Percentiles rank a stretch among this genome's conserved stretches.
Evolutionary conservation across 2,888 invertebrate genomes (phyloP).

Genomic region (Aleiodes alternator): DNA sequence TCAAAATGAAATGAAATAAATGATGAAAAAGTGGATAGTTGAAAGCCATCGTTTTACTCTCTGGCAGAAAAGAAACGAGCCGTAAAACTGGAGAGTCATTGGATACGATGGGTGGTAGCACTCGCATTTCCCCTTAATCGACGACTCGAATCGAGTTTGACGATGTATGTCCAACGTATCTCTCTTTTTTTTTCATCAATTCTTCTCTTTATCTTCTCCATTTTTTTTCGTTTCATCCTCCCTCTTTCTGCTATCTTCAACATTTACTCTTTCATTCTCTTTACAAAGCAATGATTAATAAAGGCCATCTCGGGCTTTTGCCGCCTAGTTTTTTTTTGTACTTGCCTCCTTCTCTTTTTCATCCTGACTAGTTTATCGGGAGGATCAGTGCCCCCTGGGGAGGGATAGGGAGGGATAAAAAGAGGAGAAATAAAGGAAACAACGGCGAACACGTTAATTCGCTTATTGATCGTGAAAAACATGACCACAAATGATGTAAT

Average conservation of each 20-base stretch:
- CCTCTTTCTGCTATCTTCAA: constrained; percentile 22
- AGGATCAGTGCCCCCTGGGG: constrained; percentile 41
- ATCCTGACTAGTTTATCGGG: constrained; percentile 17
- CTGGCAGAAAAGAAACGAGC: constrained; percentile 44
- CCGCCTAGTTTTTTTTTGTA: background rate
- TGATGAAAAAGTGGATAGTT: background rate
- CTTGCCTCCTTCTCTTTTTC: constrained; percentile 9
- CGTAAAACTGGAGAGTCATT: constrained; percentile 61
- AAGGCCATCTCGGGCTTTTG: constrained; percentile 33
- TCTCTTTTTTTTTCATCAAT: constrained; percentile 7
- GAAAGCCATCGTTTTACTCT: constrained; percentile 17
- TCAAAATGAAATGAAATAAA: background rate
- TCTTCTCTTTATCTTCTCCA: background rate
- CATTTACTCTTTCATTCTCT: constrained; percentile 36
- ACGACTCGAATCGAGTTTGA: constrained; percentile 45
- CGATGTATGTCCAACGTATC: constrained; percentile 30
- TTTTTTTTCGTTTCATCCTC: background rate
- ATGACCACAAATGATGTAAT: constrained; percentile 22
- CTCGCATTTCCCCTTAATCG: constrained; percentile 49
- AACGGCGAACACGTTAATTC: constrained; percentile 30
- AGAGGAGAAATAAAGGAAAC: constrained; percentile 3
- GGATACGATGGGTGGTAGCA: constrained; percentile 42
- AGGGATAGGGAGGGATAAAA: background rate
- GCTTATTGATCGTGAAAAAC: constrained; percentile 37
- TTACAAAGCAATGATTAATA: constrained; percentile 56